Base-by-base conservation (phyloP, 2,113 vertebrate species). In the Ctenomys sociabilis region DNA sequence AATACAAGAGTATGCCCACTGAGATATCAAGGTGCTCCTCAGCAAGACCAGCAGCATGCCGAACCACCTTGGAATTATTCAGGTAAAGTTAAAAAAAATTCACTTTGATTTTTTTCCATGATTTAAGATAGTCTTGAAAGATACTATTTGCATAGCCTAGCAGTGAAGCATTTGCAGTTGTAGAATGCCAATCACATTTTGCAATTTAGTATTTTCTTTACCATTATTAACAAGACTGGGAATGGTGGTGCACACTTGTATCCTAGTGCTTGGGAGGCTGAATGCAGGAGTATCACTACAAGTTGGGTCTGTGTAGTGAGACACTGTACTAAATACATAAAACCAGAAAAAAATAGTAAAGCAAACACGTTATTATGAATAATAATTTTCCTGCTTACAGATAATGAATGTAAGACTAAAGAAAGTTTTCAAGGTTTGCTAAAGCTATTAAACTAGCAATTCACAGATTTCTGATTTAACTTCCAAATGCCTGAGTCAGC, bases 21-120 rank as follows among this genome's bases (percentile, higher is more conserved):
- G 8, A 30, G 57, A 45, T 91, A 84, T 32, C 84, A 37, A 93
- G 82, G 1, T 2, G n/a, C 14, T 49, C 21, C 14, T 32, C 8
- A 83, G 6, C 19, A 81, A 90, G 35, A 70, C 28, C 21, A 88
- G 22, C 24, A 85, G 63, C 26, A 68, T 0, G 35, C 83, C 73
- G 86, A 28, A 43, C 1, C 7, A 57, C n/a, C 43, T 84, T 95
- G 61, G 57, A 83, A 94, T 91, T 80, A 90, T 54, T 93, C n/a
- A 93, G 13, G 77, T 49, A 80, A 66, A 84, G 80, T 80, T 11
- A 7, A 2, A 30, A 64, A 78, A 61, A 43, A 17, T 64, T 40
- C 8, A 6, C 87, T 95, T 64, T 3, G 57, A 3, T 75, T 52
- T 43, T 73, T 73, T 82, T 85, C 5, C 4, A 35, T 57, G 3